phyloP scores from a whole-genome alignment of 1,140 invertebrate species.

The Drosophila burlai region DNA sequence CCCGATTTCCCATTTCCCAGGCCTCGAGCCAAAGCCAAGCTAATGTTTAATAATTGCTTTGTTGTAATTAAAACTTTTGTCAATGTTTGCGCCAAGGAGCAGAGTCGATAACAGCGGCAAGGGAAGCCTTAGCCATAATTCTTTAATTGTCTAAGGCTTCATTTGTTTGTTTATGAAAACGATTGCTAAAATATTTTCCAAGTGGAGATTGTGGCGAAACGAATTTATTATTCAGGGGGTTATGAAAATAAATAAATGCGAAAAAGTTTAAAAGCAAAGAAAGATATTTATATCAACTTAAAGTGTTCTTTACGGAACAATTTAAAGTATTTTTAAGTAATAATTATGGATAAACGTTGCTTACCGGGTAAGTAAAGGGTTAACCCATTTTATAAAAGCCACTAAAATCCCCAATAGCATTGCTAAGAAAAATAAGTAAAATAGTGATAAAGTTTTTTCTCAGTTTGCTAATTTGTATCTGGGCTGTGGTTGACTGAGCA shows the following conservation, averaged over 20 bases:
- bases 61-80: slow-evolving; percentile 75
- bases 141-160: background rate
- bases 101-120: slow-evolving; percentile 9
- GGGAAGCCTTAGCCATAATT: background rate
- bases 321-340: background rate
- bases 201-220: background rate
- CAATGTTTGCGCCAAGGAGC: slow-evolving; percentile 61
- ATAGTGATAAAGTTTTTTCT: background rate
- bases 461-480: slow-evolving; percentile 70
- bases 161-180: background rate
- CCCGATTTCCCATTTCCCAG: slow-evolving; percentile 21
- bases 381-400: background rate
- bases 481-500: slow-evolving; percentile 43
- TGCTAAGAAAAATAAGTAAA: background rate
- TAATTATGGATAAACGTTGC: background rate
- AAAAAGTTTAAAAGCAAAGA: background rate
- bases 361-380: too few species aligned
- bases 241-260: background rate
- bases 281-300: background rate
- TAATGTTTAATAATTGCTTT: slow-evolving; percentile 65
- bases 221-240: background rate
- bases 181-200: background rate
- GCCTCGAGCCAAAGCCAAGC: slow-evolving; percentile 3
- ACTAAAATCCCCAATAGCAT: background rate
- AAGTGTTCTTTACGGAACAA: background rate